These are phyloP conservation scores for Diplogasteroides magnus DNA, from an alignment of 1,140 invertebrate genomes.

Conservation along the genomic window DNA sequence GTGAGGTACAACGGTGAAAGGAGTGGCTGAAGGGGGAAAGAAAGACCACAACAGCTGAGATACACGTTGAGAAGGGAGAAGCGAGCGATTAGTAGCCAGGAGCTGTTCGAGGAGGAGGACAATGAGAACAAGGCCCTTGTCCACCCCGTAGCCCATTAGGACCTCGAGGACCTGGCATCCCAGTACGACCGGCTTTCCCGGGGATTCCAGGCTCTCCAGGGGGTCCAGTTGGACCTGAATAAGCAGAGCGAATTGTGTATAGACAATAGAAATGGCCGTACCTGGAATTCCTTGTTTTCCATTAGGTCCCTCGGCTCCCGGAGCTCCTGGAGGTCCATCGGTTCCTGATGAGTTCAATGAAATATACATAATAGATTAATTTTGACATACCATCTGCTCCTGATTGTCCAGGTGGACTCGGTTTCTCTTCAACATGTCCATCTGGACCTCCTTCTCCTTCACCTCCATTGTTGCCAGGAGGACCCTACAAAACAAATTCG, in stretches of 20 bases:
- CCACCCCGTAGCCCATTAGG: not conserved
- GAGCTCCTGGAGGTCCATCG: not conserved
- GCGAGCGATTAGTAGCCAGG: not conserved
- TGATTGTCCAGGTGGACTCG: not conserved
- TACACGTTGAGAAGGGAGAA: not conserved
- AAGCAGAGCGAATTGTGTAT: not conserved
- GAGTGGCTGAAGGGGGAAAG: not conserved
- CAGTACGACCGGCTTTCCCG: not conserved
- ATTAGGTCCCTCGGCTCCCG: not conserved
- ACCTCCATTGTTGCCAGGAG: not conserved
- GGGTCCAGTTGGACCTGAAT: not conserved
- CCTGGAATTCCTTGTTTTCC: not conserved
- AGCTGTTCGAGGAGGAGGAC: constrained; percentile 7
- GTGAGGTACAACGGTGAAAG: too few species aligned
- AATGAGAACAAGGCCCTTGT: not conserved
- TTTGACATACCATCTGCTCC: not conserved
- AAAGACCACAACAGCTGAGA: not conserved
- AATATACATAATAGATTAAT: not conserved
- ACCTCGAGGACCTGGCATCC: not conserved
- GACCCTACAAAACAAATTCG: not conserved
- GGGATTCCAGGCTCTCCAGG: not conserved
- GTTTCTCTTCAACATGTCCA: not conserved
- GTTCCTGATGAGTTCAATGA: not conserved
- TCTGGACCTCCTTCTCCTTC: not conserved
- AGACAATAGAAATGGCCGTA: too few species aligned